Evolutionary conservation across 2,113 vertebrate species (phyloP), one percentile per base, ranked within the genome.

Genomic region (Manacus vitellinus): DNA sequence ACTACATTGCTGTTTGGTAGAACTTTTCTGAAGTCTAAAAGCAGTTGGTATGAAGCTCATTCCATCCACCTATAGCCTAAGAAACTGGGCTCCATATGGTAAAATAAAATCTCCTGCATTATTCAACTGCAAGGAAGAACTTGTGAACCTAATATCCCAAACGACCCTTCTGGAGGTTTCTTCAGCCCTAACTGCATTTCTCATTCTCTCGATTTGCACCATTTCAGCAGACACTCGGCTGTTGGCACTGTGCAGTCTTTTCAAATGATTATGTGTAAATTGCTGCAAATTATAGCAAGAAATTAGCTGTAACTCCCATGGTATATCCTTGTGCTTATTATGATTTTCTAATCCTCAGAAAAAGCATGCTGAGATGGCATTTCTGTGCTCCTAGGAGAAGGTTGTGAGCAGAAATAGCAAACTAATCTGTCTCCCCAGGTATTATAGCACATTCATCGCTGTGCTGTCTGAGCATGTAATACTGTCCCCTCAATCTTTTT

Each of bases 391-490:
- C 87, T 75, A 56, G 85, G 91, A 96, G 89, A 85, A 84, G 47
- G 79, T 93, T 58, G 74, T 76, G 93, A 94, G 81, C 88, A 93
- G 81, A 82, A 97, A 95, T 85, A 97, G 84, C 91, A 87, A 85
- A 51, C 87, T 95, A 95, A 92, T 96, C 78, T 85, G 74, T 94
- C 94, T 96, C 92, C 88, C 85, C 94, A 94, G 94, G 92, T 96
- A 89, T 96, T 94, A 85, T 58, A 76, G 77, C 67, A 11, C 81
- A 79, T 56, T 46, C 78, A 58, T 62, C 0, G 25, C 89, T 72
- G 74, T 93, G 87, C 81, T 94, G 85, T 94, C 94, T 96, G 92
- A 92, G 78, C 78, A 22, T 82, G 67, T 59, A 73, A 39, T 77
- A 33, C 81, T 75, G 75, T 49, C 78, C 89, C 59, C 71, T 93